Conservation (phyloP, 2,113 vertebrate genomes). For the Benitochromis conjunctus region DNA sequence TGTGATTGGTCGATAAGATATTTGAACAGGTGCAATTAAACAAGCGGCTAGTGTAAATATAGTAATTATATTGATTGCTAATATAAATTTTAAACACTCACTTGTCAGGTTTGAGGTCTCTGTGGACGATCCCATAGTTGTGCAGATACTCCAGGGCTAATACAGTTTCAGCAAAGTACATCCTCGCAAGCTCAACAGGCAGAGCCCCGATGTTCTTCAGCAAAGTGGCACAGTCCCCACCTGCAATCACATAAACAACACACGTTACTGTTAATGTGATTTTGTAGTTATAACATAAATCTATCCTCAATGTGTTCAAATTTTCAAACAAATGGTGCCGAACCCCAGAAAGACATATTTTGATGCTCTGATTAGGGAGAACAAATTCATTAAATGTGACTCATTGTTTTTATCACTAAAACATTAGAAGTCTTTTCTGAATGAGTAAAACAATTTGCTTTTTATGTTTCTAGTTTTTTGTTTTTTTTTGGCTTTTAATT, state of each 20-base stretch:
- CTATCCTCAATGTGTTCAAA: neutral
- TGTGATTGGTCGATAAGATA: neutral
- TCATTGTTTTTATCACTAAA: neutral
- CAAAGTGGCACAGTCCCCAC: conserved; percentile 91
- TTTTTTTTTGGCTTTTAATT: neutral
- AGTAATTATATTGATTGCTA: neutral
- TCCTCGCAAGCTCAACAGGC: conserved; percentile 86
- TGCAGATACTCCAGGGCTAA: conserved; percentile 90
- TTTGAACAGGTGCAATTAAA: neutral
- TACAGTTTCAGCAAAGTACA: conserved; percentile 94
- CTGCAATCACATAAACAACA: conserved; percentile 57
- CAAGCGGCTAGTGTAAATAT: neutral
- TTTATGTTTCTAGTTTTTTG: neutral
- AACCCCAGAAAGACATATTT: neutral
- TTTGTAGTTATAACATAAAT: neutral
- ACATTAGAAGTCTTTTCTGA: neutral
- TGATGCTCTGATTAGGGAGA: neutral
- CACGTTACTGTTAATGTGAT: neutral
- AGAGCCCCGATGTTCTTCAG: conserved; percentile 93
- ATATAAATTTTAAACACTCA: conserved; percentile 55
- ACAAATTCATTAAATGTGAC: neutral
- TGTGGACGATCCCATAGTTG: conserved; percentile 93
- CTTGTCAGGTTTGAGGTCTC: conserved; percentile 97
- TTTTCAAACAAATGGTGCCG: neutral
- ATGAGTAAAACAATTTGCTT: neutral